Conservation (phyloP, 2,888 invertebrate species). For the Cheilosia impressa region DNA sequence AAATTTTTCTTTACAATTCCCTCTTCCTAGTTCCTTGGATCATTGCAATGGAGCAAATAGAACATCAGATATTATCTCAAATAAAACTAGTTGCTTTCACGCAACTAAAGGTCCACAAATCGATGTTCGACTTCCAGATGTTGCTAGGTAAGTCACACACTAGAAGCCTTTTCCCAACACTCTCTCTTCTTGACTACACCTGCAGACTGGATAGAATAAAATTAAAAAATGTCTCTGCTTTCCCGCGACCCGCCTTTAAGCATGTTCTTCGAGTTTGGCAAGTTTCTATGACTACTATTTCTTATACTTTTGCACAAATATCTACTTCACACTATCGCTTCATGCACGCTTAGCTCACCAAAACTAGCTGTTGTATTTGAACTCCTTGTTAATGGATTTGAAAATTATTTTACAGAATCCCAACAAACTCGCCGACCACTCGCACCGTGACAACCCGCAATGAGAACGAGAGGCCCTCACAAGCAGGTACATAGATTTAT, state of each 20-base stretch:
- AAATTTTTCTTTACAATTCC: no score
- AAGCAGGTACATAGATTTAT: conserved; percentile 7
- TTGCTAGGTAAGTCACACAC: no score
- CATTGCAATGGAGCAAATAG: no score
- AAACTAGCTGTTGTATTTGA: not conserved
- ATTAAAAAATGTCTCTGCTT: not conserved
- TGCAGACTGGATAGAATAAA: no score
- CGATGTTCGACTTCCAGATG: no score
- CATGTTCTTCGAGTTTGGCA: conserved; percentile 5
- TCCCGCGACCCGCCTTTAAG: not conserved
- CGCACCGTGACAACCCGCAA: conserved; percentile 10
- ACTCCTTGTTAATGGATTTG: not conserved
- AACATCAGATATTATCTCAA: no score
- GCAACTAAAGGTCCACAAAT: no score
- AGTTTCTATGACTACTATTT: not conserved
- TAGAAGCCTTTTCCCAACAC: no score
- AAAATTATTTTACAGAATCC: not conserved
- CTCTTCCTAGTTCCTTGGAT: no score
- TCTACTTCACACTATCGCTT: not conserved
- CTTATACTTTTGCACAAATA: not conserved
- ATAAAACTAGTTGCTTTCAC: no score
- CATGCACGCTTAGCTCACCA: not conserved
- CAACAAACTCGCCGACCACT: not conserved
- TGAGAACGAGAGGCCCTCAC: conserved; percentile 28
- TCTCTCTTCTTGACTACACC: no score